Evolutionary conservation across 2,888 invertebrate genomes (phyloP).

Genomic region (Nymphalis urticae): DNA sequence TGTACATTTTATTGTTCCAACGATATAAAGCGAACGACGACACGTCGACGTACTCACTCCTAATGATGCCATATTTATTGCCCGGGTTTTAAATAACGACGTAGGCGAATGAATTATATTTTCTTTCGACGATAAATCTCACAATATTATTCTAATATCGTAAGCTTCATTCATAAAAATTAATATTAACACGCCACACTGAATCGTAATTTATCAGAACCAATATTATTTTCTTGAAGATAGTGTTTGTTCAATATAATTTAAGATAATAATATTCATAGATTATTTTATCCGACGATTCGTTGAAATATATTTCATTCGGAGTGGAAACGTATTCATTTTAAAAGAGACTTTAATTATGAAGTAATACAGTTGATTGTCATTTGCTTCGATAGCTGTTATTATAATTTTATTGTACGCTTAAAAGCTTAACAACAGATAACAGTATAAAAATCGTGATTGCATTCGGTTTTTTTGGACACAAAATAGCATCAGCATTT

Average conservation of each 20-base stretch:
- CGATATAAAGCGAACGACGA: slow-evolving; percentile 6
- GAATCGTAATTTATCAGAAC: slow-evolving; percentile 33
- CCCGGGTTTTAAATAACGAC: slow-evolving; percentile 25
- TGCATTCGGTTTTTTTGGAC: slow-evolving; percentile 15
- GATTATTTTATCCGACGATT: slow-evolving; percentile 18
- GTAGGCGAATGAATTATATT: slow-evolving; percentile 31
- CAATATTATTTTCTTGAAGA: slow-evolving; percentile 29
- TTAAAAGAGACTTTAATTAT: slow-evolving; percentile 1
- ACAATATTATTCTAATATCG: slow-evolving; percentile 33
- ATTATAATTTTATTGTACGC: not conserved
- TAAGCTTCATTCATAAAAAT: slow-evolving; percentile 36
- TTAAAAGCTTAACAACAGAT: slow-evolving; percentile 1
- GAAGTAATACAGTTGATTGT: not conserved
- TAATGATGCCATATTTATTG: slow-evolving; percentile 35
- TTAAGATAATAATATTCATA: slow-evolving; percentile 28
- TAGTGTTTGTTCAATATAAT: slow-evolving; percentile 21
- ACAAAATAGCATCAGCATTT: slow-evolving; percentile 19
- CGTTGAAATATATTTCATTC: slow-evolving; percentile 8
- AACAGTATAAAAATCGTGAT: slow-evolving; percentile 8
- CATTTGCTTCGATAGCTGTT: not conserved
- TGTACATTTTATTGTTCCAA: slow-evolving; percentile 64
- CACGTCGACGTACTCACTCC: slow-evolving; percentile 7
- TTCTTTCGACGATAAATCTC: slow-evolving; percentile 29
- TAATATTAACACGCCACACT: slow-evolving; percentile 32
- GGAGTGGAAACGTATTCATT: not conserved